A percentile compares a stretch with the other conserved stretches of the same genome.
phyloP scores from a whole-genome alignment of 2,888 invertebrate genomes.

The Pinctada fucata region DNA sequence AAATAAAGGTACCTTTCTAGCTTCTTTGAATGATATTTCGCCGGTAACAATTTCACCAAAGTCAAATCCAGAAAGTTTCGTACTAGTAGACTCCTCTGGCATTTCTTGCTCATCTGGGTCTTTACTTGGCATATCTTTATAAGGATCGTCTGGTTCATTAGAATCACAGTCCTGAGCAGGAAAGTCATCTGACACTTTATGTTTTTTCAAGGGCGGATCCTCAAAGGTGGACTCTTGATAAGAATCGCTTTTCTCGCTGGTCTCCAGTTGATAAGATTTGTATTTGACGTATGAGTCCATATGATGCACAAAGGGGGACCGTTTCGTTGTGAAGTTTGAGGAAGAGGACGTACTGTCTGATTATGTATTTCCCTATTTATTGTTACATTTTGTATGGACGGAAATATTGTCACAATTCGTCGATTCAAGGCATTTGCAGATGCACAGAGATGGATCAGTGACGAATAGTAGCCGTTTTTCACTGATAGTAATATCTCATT shows the following conservation, averaged over 20 bases:
- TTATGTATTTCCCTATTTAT: constrained; percentile 18
- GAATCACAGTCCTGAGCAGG: background rate
- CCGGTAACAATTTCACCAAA: constrained; percentile 9
- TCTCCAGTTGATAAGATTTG: background rate
- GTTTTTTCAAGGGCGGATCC: constrained; percentile 5
- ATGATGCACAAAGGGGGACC: constrained; percentile 17
- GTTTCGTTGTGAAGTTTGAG: background rate
- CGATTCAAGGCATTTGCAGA: constrained; percentile 16
- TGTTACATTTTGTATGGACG: constrained; percentile 4
- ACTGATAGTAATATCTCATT: constrained; percentile 9
- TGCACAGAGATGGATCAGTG: constrained; percentile 16
- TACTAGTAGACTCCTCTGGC: background rate
- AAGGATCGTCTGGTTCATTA: background rate
- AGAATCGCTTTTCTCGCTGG: constrained; percentile 5
- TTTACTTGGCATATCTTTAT: background rate
- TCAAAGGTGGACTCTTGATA: background rate
- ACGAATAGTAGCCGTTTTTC: constrained; percentile 15
- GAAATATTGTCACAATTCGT: constrained; percentile 11
- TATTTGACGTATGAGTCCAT: constrained; percentile 11
- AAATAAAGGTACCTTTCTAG: too few relatives aligned
- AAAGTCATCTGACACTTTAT: constrained; percentile 10
- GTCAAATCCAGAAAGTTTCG: background rate
- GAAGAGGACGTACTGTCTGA: constrained; percentile 6
- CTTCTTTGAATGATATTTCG: background rate
- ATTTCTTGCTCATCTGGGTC: background rate